Base-by-base conservation (phyloP, 2,113 vertebrate genomes). In the Axis porcinus region DNA sequence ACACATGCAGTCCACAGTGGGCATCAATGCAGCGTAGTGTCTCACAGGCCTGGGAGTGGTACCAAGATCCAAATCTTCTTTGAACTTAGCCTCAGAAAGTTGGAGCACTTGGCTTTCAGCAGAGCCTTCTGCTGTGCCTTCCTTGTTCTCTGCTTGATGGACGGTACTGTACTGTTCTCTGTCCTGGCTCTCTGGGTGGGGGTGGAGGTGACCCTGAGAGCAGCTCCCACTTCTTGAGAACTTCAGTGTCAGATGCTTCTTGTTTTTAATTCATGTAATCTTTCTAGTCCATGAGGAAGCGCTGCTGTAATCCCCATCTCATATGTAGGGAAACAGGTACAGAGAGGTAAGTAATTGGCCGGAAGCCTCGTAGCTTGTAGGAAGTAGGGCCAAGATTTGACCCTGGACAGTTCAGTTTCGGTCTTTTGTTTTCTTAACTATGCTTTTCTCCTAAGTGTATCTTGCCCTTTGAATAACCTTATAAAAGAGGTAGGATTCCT, bases 141-240 rank as follows among this genome's bases (percentile, higher is more conserved):
- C 5, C 21, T 13, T 13, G 5, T 8, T 21, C 43, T 40, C n/a
- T 8, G 1, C 8, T 5, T 30, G 60, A 30, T 1, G 28, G 14
- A 21, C 19, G 3, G 54, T 0, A 0, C 16, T 0, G 0, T 14
- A 17, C 25, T 0, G 0, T 27, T n/a, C 16, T 17, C 36, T 17
- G 4, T 40, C 89, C 12, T 7, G 2, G 36, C 1, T 2, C 27
- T 11, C 52, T 28, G 2, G 43, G 67, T 9, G 15, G 28, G 23
- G 47, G 54, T 23, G 30, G 55, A 54, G 60, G 33, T 28, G 81
- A 36, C 10, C 7, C 30, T 13, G n/a, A 54, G 85, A 43, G 81
- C 28, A 45, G 17, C 52, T 16, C 7, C 81, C 19, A 2, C 64
- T 14, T 79, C 8, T n/a, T 43, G 10, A 82, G 45, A 82, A n/a